Conservation (phyloP, 2,797 vertebrate species). For the Microctenopoma stevenorrisi region DNA sequence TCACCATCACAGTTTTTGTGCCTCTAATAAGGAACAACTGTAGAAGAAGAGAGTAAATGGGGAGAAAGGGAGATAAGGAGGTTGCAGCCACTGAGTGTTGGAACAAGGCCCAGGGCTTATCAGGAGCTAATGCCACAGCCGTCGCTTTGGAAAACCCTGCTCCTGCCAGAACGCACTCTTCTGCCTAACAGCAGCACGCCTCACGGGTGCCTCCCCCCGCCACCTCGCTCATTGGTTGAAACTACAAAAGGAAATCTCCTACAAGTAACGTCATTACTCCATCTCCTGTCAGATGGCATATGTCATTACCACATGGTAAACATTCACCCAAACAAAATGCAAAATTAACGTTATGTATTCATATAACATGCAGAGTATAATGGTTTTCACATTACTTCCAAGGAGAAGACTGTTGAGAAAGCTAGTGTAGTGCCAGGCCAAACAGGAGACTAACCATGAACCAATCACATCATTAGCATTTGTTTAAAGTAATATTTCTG, state of each 20-base stretch:
- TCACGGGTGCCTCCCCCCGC: constrained; percentile 46
- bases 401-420: constrained; percentile 21
- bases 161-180: constrained; percentile 69
- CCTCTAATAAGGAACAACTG: constrained; percentile 14
- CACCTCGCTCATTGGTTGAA: constrained; percentile 64
- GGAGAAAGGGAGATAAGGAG: constrained; percentile 20
- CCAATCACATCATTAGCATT: not conserved
- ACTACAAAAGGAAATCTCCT: constrained; percentile 54
- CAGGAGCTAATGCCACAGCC: constrained; percentile 57
- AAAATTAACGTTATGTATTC: too few species aligned
- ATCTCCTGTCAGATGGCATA: constrained; percentile 32
- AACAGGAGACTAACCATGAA: constrained; percentile 35
- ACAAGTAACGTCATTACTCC: constrained; percentile 62
- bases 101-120: constrained; percentile 65
- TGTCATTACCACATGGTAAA: constrained; percentile 59
- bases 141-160: constrained; percentile 57
- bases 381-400: constrained; percentile 7
- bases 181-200: constrained; percentile 76
- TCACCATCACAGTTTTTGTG: not conserved
- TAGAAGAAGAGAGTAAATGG: constrained; percentile 13
- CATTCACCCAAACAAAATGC: constrained; percentile 16
- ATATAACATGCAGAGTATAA: not conserved
- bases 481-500: not conserved
- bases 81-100: constrained; percentile 46
- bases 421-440: constrained; percentile 13